These are phyloP conservation scores for Metopia argyrocephala DNA, from an alignment of 2,888 invertebrate genomes.

Conservation along the genomic window DNA sequence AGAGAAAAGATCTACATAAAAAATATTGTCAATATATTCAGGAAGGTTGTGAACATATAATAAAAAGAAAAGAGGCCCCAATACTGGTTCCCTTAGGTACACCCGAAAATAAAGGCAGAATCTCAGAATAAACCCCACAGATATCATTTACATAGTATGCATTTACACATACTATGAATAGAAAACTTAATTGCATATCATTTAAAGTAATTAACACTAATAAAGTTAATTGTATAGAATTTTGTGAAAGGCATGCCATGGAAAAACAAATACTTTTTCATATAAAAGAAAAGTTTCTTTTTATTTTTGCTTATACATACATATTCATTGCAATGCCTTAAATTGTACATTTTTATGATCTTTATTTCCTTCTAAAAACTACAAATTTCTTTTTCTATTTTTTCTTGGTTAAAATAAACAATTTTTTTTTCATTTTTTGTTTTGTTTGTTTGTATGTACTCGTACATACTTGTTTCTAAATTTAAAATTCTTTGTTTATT, in stretches of 20 bases:
- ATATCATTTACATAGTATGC: neutral
- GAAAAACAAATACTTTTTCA: neutral
- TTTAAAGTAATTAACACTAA: slow-evolving; percentile 43
- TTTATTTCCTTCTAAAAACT: slow-evolving; percentile 24
- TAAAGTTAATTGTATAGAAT: neutral
- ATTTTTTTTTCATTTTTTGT: neutral
- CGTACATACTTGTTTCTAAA: neutral
- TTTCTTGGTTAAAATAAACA: slow-evolving; percentile 44
- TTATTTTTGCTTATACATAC: neutral
- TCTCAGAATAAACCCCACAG: too few relatives aligned
- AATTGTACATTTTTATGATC: slow-evolving; percentile 30
- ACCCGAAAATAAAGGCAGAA: too few relatives aligned
- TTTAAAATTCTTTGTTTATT: slow-evolving; percentile 9
- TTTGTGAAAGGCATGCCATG: neutral
- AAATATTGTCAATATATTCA: too few relatives aligned
- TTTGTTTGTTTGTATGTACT: too few relatives aligned
- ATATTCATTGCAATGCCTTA: slow-evolving; percentile 19
- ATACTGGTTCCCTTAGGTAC: too few relatives aligned
- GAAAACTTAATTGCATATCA: slow-evolving; percentile 36
- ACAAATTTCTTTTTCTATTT: slow-evolving; percentile 5
- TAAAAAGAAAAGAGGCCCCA: too few relatives aligned
- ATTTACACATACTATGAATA: slow-evolving; percentile 1
- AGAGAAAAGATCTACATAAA: too few relatives aligned
- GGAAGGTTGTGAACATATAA: too few relatives aligned
- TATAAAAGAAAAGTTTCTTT: too few relatives aligned